Evolutionary conservation across 2,113 vertebrate species (phyloP), one percentile per base, ranked within the genome.

Genomic region (Bubalus kerabau): DNA sequence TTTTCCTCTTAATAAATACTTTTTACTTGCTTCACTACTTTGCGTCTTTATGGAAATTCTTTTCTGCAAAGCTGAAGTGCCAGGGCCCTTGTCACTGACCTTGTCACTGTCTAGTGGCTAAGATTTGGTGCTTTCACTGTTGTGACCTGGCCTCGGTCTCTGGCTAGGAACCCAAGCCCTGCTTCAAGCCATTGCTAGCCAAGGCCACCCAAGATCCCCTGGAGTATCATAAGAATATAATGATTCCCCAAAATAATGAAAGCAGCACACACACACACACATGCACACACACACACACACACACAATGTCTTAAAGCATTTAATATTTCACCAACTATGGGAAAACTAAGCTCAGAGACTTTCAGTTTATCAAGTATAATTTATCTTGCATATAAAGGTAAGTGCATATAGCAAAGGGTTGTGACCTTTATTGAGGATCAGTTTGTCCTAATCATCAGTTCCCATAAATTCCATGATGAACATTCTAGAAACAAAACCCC

Each of bases 381-480:
- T 93, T 81, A 15, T 80, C 64, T 93, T 67, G 5, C 46, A 36
- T 36, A 57, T 43, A n/a, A 74, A 48, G 40, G 54, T n/a, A 95
- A 86, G 84, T 64, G 43, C 12, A 64, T 54, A 78, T 15, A 52
- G 36, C 74, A 92, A 90, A 95, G 40, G 36, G 24, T 87, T 76
- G 28, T 97, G 76, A 95, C 76, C 17, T 92, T 62, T 46, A 62
- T 17, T 56, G n/a, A 92, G 21, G 54, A 95, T 92, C 59, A 57
- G n/a, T 93, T 67, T 94, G 50, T 97, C 64, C 81, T 88, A 12
- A 88, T 89, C 19, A 50, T 36, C 52, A 85, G 50, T 87, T 89
- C 59, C 43, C 56, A 36, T 48, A 92, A 96, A 94, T 86, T 60
- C 4, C 11, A 62, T 40, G 28, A 50, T 71, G 36, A 74, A 40